Conservation (phyloP, 2,797 vertebrate species). For the Acrossocheilus wenchowensis region DNA sequence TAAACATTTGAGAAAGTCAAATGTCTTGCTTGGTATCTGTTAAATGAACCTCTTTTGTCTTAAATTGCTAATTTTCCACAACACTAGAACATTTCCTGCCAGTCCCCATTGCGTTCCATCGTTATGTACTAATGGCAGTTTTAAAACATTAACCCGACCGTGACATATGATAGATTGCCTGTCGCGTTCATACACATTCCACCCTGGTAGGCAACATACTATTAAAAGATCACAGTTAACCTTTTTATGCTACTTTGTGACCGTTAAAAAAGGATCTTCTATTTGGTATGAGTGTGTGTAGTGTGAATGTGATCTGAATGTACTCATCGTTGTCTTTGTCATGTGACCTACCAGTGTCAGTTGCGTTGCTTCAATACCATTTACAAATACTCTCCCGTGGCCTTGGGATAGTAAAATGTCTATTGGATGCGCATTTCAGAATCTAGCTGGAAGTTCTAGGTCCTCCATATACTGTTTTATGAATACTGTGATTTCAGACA, state of each 20-base stretch:
- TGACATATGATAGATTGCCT: slow-evolving; percentile 12
- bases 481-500: background rate
- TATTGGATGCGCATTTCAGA: background rate
- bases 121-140: slow-evolving; percentile 7
- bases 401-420: background rate
- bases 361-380: background rate
- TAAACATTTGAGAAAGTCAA: background rate
- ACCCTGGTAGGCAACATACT: background rate
- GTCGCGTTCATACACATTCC: background rate
- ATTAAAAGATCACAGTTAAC: background rate
- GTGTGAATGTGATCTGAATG: background rate
- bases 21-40: slow-evolving; percentile 26
- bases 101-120: background rate
- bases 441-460: background rate
- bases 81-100: slow-evolving; percentile 1
- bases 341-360: background rate
- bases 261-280: background rate
- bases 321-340: background rate
- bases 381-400: background rate
- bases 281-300: background rate
- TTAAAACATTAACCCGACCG: background rate
- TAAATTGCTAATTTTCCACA: slow-evolving; percentile 4
- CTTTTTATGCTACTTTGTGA: background rate
- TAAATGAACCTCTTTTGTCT: slow-evolving; percentile 25
- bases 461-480: background rate